Evolutionary conservation across 2,797 vertebrate genomes (phyloP).

Genomic region (Sebastes steindachneri): DNA sequence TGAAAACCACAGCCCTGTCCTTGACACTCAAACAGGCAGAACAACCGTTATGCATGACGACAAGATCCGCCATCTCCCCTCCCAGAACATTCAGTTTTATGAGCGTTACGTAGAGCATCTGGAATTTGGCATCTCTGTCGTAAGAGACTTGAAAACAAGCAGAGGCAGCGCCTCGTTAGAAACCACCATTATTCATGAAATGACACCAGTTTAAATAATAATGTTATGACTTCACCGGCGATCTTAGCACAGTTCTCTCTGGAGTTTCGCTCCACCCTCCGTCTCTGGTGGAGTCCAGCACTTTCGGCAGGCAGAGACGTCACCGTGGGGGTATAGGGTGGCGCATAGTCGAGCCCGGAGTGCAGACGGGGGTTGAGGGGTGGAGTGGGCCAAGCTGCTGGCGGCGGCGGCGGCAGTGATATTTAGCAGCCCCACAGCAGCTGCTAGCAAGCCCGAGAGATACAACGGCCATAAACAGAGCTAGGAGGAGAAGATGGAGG

Average conservation of each 20-base stretch:
- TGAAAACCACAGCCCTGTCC: not conserved
- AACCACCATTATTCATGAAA: conserved; percentile 31
- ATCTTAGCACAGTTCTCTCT: conserved; percentile 11
- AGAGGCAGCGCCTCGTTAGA: not conserved
- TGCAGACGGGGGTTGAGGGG: conserved; percentile 18
- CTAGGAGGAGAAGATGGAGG: conserved; percentile 9
- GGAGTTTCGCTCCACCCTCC: not conserved
- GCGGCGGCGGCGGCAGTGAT: conserved; percentile 42
- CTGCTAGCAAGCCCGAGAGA: conserved; percentile 57
- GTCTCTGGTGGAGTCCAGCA: conserved; percentile 34
- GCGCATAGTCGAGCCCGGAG: conserved; percentile 32
- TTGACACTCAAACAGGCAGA: not conserved
- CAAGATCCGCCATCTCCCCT: not conserved
- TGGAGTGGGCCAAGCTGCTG: conserved; percentile 22
- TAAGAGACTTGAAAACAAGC: conserved; percentile 2
- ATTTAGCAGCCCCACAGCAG: conserved; percentile 77
- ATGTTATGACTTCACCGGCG: conserved; percentile 44
- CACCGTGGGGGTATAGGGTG: conserved; percentile 55
- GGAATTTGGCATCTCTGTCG: conserved; percentile 47
- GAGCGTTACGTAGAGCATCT: conserved; percentile 25
- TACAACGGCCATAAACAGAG: conserved; percentile 42
- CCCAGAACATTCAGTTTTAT: conserved; percentile 9
- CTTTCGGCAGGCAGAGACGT: conserved; percentile 41
- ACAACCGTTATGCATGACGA: not conserved
- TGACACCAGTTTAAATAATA: conserved; percentile 19